A percentile compares a stretch with the other conserved stretches of the same genome.
These are phyloP conservation scores for Orussus abietinus DNA, from an alignment of 1,140 invertebrate genomes.

Conservation along the genomic window DNA sequence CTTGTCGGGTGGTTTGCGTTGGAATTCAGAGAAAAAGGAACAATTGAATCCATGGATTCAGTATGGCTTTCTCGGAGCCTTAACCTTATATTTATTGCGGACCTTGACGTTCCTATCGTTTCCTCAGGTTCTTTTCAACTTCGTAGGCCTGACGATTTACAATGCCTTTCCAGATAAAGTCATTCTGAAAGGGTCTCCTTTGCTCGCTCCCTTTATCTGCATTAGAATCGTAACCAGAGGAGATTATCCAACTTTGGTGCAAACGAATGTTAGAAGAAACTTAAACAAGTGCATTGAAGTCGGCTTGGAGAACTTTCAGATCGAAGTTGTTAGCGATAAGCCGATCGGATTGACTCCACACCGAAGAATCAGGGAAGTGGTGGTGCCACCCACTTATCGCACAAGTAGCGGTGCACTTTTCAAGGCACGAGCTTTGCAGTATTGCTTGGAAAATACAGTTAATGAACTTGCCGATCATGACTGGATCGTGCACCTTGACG, in stretches of 20 bases:
- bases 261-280: slow-evolving; percentile 84
- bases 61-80: slow-evolving; percentile 71
- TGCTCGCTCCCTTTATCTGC: slow-evolving; percentile 92
- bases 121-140: slow-evolving; percentile 89
- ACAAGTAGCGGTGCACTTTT: slow-evolving; percentile 90
- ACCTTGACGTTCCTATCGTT: slow-evolving; percentile 82
- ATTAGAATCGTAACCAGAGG: slow-evolving; percentile 93
- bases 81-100: slow-evolving; percentile 73
- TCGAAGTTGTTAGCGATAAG: slow-evolving; percentile 97
- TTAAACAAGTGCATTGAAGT: slow-evolving; percentile 84
- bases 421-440: slow-evolving; percentile 93
- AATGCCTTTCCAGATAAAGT: slow-evolving; percentile 96
- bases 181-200: slow-evolving; percentile 80
- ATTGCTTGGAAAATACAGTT: slow-evolving; percentile 88
- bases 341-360: slow-evolving; percentile 70
- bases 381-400: slow-evolving; percentile 81
- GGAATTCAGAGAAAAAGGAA: slow-evolving; percentile 59
- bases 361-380: slow-evolving; percentile 74
- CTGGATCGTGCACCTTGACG: slow-evolving; percentile 97
- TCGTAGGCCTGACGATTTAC: slow-evolving; percentile 84
- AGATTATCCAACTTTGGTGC: slow-evolving; percentile 89
- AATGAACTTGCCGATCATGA: slow-evolving; percentile 86
- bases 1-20: slow-evolving; percentile 72
- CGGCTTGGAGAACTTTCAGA: slow-evolving; percentile 93
- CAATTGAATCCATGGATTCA: slow-evolving; percentile 73